phyloP scores from a whole-genome alignment of 2,113 vertebrate species.

The Trogon melanurus region DNA sequence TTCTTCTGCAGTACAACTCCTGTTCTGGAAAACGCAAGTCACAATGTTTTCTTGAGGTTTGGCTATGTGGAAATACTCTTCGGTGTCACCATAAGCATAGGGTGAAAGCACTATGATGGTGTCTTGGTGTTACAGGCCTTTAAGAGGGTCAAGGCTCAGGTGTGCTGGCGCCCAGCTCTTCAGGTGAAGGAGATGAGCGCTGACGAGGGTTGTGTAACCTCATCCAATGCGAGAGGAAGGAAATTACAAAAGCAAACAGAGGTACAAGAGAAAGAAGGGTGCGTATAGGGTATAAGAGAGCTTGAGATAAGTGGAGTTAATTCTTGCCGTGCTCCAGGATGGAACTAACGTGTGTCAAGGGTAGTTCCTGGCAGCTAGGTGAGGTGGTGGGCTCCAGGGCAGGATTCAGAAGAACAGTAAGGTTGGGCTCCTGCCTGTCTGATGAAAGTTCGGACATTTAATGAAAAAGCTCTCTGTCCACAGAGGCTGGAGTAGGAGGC shows the following conservation, averaged over 20 bases:
- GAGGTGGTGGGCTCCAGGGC: background rate
- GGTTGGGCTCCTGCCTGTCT: background rate
- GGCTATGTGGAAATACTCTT: background rate
- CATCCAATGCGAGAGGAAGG: background rate
- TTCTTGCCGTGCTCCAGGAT: background rate
- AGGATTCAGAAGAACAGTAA: background rate
- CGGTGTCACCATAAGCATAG: background rate
- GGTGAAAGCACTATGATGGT: background rate
- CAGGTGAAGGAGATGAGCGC: background rate
- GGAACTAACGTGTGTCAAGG: background rate
- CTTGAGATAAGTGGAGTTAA: background rate
- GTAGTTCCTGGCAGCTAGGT: background rate
- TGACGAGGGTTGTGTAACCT: background rate
- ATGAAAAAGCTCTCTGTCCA: background rate
- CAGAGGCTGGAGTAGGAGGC: background rate
- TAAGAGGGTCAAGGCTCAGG: background rate
- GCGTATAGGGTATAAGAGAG: background rate
- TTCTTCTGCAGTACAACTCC: background rate
- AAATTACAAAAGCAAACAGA: background rate
- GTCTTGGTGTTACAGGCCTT: background rate
- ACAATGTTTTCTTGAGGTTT: background rate
- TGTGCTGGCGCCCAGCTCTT: background rate
- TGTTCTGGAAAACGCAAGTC: background rate
- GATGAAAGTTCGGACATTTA: background rate
- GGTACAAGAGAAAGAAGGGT: background rate